These are phyloP conservation scores for Dendrocincla fuliginosa DNA, from an alignment of 2,797 vertebrate species.

Conservation along the genomic window DNA sequence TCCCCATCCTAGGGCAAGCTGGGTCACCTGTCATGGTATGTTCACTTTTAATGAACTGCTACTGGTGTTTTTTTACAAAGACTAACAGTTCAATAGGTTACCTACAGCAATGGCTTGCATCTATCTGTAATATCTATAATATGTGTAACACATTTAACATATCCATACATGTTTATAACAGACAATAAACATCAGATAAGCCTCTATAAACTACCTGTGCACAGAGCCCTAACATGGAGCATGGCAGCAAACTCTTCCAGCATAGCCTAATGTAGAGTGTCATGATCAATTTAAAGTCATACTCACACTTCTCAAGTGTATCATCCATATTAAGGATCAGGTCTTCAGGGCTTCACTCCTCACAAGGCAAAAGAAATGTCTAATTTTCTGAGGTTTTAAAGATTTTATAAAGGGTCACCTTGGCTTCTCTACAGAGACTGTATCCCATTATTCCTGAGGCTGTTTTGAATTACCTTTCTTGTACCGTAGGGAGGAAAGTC, in stretches of 20 bases:
- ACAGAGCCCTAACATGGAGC: not conserved
- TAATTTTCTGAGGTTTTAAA: not conserved
- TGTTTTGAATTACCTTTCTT: conserved; percentile 6
- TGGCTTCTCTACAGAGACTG: not conserved
- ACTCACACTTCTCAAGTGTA: not conserved
- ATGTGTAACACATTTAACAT: not conserved
- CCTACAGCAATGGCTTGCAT: not conserved
- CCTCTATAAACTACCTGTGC: not conserved
- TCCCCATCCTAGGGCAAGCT: not conserved
- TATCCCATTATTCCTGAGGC: not conserved
- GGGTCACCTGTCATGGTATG: not conserved
- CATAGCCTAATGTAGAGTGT: not conserved
- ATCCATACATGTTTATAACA: not conserved
- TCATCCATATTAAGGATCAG: not conserved
- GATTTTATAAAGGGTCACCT: not conserved
- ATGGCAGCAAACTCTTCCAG: not conserved
- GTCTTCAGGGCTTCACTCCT: not conserved
- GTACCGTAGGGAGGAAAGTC: not conserved
- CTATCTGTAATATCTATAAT: not conserved
- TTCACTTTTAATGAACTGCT: not conserved
- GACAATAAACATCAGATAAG: not conserved
- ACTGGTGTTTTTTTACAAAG: not conserved
- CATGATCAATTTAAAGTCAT: not conserved
- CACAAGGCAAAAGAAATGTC: not conserved
- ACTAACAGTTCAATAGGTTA: not conserved